A percentile compares a stretch with the other conserved stretches of the same genome.
Evolutionary conservation across 35 echinoderm and acorn worm genomes (phyloP).

Genomic region (Ophiothrix spiculata): DNA sequence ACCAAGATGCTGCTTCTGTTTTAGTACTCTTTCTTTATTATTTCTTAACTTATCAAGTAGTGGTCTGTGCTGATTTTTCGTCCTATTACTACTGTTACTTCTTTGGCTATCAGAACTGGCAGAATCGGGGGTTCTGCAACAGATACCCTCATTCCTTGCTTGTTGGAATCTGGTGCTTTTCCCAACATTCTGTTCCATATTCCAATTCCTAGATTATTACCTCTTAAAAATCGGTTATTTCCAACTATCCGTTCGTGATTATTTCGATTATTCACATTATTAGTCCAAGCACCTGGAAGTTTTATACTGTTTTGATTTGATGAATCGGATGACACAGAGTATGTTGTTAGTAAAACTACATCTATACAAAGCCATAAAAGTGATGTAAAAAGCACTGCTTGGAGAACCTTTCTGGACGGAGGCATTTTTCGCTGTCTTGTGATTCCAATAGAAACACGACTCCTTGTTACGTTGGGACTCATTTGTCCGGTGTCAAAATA

Average conservation of each 20-base stretch:
- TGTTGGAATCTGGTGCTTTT: not conserved
- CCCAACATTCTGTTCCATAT: slow-evolving; percentile 3
- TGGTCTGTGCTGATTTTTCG: not conserved
- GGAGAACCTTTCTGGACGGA: slow-evolving; percentile 7
- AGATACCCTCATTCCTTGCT: not conserved
- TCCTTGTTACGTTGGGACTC: not conserved
- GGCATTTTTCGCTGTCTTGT: not conserved
- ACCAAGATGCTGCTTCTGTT: not conserved
- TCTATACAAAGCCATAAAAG: not conserved
- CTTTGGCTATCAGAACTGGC: not conserved
- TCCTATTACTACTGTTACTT: not conserved
- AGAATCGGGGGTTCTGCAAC: not conserved
- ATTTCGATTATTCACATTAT: not conserved
- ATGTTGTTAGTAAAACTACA: not conserved
- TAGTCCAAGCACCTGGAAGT: not conserved
- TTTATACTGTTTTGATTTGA: not conserved
- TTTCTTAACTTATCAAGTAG: not conserved
- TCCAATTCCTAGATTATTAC: not conserved
- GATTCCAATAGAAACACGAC: not conserved
- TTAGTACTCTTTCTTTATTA: not conserved
- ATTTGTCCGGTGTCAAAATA: not conserved
- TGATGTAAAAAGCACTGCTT: not conserved
- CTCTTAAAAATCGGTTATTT: not conserved
- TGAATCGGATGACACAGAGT: not conserved
- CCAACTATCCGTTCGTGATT: not conserved